Percentiles rank a stretch among this genome's conserved stretches.
Conservation (phyloP, 2,797 vertebrate species). For the Sebastes melanostomus region DNA sequence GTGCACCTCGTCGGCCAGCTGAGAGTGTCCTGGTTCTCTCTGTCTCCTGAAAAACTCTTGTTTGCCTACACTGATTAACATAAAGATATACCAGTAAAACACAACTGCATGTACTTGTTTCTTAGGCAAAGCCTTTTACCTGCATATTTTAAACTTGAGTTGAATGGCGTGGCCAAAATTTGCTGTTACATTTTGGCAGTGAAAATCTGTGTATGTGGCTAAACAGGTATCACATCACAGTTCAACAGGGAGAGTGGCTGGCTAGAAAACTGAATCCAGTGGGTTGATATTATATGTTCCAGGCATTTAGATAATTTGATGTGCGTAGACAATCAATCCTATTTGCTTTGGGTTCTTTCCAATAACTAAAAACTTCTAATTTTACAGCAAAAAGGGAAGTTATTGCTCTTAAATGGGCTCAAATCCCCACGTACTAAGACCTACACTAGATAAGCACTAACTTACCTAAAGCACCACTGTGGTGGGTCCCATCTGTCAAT, state of each 20-base stretch:
- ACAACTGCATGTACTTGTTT: background rate
- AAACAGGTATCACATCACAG: background rate
- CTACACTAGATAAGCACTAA: background rate
- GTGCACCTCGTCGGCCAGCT: slow-evolving; percentile 14
- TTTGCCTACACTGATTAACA: background rate
- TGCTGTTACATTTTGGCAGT: background rate
- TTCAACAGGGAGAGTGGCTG: background rate
- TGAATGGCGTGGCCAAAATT: background rate
- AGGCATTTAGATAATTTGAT: background rate
- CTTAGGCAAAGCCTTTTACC: background rate
- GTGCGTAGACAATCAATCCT: background rate
- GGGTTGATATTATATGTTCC: background rate
- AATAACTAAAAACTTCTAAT: background rate
- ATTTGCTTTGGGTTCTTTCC: background rate
- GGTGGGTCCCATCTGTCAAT: slow-evolving; percentile 42
- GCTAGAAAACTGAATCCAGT: background rate
- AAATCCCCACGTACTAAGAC: background rate
- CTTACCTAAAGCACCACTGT: background rate
- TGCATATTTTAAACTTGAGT: background rate
- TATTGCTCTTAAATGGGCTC: background rate
- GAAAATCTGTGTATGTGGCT: background rate
- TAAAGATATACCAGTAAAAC: background rate
- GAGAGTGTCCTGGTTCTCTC: slow-evolving; percentile 1
- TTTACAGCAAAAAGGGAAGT: background rate
- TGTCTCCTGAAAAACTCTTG: background rate